phyloP scores from a whole-genome alignment of 2,113 vertebrate species.

The Panthera uncia region DNA sequence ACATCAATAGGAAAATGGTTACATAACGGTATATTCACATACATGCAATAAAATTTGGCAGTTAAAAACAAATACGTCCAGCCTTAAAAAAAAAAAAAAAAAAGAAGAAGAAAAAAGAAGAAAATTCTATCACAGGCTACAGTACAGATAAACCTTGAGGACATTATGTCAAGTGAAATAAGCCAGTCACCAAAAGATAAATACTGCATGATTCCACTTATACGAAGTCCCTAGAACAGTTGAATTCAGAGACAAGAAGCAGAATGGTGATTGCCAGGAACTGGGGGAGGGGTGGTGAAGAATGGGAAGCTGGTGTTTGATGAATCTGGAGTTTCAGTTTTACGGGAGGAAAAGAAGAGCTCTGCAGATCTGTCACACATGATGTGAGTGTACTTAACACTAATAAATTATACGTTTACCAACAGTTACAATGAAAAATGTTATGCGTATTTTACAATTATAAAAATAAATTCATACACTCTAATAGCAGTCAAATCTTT shows the following conservation, averaged over 20 bases:
- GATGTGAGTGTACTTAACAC: not conserved
- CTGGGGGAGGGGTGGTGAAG: not conserved
- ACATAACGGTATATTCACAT: not conserved
- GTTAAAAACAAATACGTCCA: not conserved
- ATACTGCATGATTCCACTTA: not conserved
- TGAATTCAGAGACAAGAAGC: not conserved
- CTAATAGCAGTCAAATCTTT: not conserved
- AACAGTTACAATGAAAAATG: not conserved
- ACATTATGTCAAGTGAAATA: not conserved
- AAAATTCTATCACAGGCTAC: not conserved
- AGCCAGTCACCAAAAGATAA: not conserved
- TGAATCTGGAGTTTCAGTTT: not conserved
- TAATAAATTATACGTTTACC: not conserved
- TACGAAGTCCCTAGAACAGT: not conserved
- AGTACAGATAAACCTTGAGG: not conserved
- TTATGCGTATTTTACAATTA: not conserved
- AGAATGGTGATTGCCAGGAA: not conserved
- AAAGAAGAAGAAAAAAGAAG: not conserved
- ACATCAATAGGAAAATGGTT: not conserved
- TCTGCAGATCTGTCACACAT: not conserved
- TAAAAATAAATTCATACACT: not conserved
- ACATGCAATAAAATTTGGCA: not conserved
- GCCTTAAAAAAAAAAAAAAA: not conserved
- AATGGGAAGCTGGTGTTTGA: not conserved
- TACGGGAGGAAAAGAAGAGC: not conserved